These are phyloP conservation scores for Sisyra terminalis DNA, from an alignment of 2,888 invertebrate genomes.

Conservation along the genomic window DNA sequence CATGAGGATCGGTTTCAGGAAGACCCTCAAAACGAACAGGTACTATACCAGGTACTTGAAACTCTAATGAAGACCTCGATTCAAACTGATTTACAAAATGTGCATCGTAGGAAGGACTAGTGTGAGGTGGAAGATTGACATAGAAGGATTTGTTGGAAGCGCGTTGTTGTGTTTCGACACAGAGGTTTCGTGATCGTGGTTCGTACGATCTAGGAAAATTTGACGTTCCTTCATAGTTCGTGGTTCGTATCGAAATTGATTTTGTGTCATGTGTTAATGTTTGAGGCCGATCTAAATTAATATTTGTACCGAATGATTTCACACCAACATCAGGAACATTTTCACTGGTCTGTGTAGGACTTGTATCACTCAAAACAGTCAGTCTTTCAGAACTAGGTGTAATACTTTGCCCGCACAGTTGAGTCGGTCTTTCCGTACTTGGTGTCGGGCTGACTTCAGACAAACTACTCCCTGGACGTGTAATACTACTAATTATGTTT, in stretches of 20 bases:
- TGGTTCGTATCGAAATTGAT: too few species aligned
- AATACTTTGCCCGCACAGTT: constrained; percentile 7
- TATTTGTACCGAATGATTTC: constrained; percentile 4
- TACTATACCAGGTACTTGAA: constrained; percentile 6
- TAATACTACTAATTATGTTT: not conserved
- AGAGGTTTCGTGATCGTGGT: not conserved
- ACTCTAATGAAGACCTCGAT: constrained; percentile 6
- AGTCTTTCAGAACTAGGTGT: constrained; percentile 7
- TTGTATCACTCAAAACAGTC: constrained; percentile 2
- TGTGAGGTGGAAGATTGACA: not conserved
- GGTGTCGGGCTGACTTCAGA: constrained; percentile 5
- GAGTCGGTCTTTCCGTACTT: constrained; percentile 5
- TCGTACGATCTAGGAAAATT: too few species aligned
- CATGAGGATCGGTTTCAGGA: constrained; percentile 7
- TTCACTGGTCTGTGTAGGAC: not conserved
- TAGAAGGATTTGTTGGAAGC: not conserved
- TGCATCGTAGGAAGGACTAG: constrained; percentile 3
- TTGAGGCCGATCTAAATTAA: not conserved
- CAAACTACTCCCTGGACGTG: not conserved
- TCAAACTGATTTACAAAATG: constrained; percentile 1
- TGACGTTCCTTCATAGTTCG: too few species aligned
- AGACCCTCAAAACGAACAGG: constrained; percentile 6
- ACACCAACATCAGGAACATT: constrained; percentile 1
- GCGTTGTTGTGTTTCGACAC: not conserved
- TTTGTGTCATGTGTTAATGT: not conserved